Base-by-base conservation (phyloP, 2,113 vertebrate genomes). In the Origma solitaria region DNA sequence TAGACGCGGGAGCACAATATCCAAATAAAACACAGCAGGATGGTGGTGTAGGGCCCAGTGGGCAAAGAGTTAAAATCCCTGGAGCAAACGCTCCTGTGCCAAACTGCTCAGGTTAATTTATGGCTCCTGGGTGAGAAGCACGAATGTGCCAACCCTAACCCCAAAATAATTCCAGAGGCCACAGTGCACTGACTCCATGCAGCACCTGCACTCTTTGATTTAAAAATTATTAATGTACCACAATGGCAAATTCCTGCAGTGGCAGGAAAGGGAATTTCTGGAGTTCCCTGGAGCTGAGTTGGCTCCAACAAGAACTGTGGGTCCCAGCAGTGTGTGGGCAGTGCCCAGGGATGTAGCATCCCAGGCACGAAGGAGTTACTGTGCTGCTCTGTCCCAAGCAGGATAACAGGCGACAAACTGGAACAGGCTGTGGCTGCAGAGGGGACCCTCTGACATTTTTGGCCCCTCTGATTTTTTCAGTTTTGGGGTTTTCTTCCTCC, bases 1-100 rank as follows among this genome's bases (percentile, higher is more conserved):
- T 8, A 49, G 25, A 77, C 15, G 14, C 1, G 3, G 21, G 15
- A 76, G 40, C 54, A 69, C 54, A 35, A 54, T 31, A 31, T 13
- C 11, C 47, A 56, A 2, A 2, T 40, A 31, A 42, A 47, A 33
- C 47, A 38, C 0, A 28, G 49, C 7, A 53, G 20, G n/a, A 27
- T 3, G 54, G n/a, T 49, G 30, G 21, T 10, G 40, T 22, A 54
- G 25, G 35, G 56, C 56, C 15, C 4, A 2, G 80, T 62, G 31
- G 56, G 27, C 49, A 83, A 70, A 49, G 64, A 77, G 71, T 90
- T 90, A 90, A 83, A 90, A 44, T 33, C 54, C 62, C 62, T 62
- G 62, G 71, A 56, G 71, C 79, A 54, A 83, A 69, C 8, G 27
- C 35, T 38, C 40, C 49, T 0, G 47, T 62, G 62, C 79, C 62